Evolutionary conservation across 2,113 vertebrate genomes (phyloP), one percentile per base, ranked within the genome.

Genomic region (Cygnus atratus): DNA sequence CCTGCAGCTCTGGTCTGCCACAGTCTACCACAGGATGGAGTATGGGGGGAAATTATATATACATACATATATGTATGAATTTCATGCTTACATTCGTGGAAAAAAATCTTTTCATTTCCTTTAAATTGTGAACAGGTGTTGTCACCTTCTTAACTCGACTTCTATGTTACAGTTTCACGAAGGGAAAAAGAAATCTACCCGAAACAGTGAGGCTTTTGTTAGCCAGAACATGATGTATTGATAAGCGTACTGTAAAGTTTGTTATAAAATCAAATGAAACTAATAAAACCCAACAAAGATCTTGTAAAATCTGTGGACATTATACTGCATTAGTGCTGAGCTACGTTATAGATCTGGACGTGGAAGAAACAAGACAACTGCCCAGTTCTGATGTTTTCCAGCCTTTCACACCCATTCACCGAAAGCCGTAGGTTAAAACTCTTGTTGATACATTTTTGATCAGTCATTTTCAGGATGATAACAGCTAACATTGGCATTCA

Each of bases 161-260:
- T 96, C 97, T 95, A 93, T 81, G 94, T 96, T 70, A 95, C 96
- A 96, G 90, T 87, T 92, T 96, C 89, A 86, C 0, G 0, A 95
- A 87, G 75, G 46, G n/a, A 33, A 92, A 88, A 63, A 81, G 77
- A 85, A 92, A 82, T 61, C 85, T 43, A 73, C 84, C 46, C 24
- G 1, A 93, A 95, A 98, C 97, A 97, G 95, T 87, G 87, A 90
- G 91, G 79, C 92, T 97, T 98, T 96, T 98, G 92, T 93, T 97
- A 93, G 96, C 96, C 96, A 94, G 93, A 97, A 97, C 85, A 97
- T 94, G 96, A 97, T 96, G 96, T 88, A 96, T 83, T 86, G 93
- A 95, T 95, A 98, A 98, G 93, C 67, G 68, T 97, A 98, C 97
- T 96, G 93, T 95, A 97, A 98, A 98, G 98, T 98, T 98, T 98